Evolutionary conservation across 2,113 vertebrate genomes (phyloP), one percentile per base, ranked within the genome.

Genomic region (Petrocephalus microphthalmus): DNA sequence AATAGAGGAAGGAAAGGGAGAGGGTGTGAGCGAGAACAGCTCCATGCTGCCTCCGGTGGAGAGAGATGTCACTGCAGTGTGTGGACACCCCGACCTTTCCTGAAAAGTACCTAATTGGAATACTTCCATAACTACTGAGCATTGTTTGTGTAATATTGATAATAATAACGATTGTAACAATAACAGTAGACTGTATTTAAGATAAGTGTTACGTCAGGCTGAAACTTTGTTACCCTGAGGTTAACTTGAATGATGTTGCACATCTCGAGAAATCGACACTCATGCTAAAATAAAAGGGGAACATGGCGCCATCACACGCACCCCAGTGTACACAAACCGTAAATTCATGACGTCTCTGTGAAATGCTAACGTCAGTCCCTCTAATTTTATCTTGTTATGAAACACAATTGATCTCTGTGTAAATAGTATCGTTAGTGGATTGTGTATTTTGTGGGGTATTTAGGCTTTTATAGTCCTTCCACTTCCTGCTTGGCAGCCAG

Each of bases 31-130:
- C 33, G 33, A 84, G 33, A 57, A 56, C 81, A 54, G 86, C 86
- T 7, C 22, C 45, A 29, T 8, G 7, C 13, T 60, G 56, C 56
- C 85, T 25, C 85, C 56, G 33, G 86, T 87, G 54, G 89, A 89
- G 52, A 78, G 51, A 88, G 64, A 86, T 88, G 88, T 88, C 87
- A 89, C 87, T 37, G 81, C 85, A 78, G 57, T 33, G 42, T 33
- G 52, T 47, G 11, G n/a, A 54, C n/a, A 64, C 86, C 87, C 51
- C 37, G 67, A 88, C 52, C 86, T 90, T 86, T 89, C 84, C 86
- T 85, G 88, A 90, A 82, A 87, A 86, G 56, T 13, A 33, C 81
- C 60, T 49, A 67, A 10, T 60, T 51, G 60, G 45, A 33, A 19
- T 10, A n/a, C 42, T 82, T 54, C n/a, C 47, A 82, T 42, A n/a